Conservation (phyloP, 1,140 invertebrate species). For the Drosophila parabipectinata region DNA sequence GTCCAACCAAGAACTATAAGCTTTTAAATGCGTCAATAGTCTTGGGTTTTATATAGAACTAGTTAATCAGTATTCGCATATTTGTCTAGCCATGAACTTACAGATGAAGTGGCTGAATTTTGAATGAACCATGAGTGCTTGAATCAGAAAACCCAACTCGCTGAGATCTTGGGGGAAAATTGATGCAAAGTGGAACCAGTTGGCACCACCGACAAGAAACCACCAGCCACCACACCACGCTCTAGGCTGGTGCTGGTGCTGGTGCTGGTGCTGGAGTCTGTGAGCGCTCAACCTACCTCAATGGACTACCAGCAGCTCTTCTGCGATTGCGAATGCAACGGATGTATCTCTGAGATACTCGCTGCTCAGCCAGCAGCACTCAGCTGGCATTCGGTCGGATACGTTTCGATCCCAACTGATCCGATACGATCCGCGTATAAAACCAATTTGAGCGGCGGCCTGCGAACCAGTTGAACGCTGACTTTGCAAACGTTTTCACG, state of each 20-base stretch:
- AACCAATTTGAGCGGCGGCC: constrained; percentile 70
- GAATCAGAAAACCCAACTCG: constrained; percentile 12
- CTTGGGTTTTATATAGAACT: constrained; percentile 20
- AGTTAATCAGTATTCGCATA: constrained; percentile 27
- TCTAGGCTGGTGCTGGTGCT: background rate
- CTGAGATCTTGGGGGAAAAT: constrained; percentile 2
- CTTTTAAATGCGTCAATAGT: constrained; percentile 16
- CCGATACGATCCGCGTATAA: constrained; percentile 58
- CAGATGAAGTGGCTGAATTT: constrained; percentile 20
- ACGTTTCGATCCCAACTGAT: constrained; percentile 4
- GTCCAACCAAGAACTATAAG: constrained; percentile 5
- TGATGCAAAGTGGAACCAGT: constrained; percentile 39
- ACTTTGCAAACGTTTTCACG: constrained; percentile 75
- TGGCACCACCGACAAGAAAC: constrained; percentile 43
- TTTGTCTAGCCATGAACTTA: constrained; percentile 45
- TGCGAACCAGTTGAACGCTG: constrained; percentile 78
- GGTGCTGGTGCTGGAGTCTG: constrained; percentile 11
- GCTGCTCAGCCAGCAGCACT: constrained; percentile 15
- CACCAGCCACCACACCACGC: constrained; percentile 22
- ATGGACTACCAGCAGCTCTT: constrained; percentile 39
- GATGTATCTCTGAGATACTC: constrained; percentile 39
- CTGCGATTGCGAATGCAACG: constrained; percentile 33
- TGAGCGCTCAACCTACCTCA: constrained; percentile 66
- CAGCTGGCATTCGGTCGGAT: constrained; percentile 11
- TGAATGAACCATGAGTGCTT: constrained; percentile 20